Conservation (phyloP, 2,888 invertebrate genomes). For the Lycia hirtaria region DNA sequence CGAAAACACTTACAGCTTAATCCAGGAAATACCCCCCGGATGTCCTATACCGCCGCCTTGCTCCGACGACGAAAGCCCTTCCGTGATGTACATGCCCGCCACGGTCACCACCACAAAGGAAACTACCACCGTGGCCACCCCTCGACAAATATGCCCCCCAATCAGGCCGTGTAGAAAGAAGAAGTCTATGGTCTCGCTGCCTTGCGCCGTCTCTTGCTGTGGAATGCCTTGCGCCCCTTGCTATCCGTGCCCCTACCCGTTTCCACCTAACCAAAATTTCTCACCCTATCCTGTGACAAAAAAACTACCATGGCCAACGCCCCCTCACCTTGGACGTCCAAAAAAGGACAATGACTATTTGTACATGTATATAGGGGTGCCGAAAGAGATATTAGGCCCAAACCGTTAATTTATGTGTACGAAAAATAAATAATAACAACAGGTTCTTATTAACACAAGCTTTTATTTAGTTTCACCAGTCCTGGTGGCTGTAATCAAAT, state of each 20-base stretch:
- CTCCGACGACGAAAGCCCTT: slow-evolving; percentile 37
- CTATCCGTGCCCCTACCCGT: slow-evolving; percentile 18
- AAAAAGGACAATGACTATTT: slow-evolving; percentile 42
- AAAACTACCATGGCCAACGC: background rate
- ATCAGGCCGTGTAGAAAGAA: slow-evolving; percentile 19
- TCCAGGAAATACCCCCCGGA: slow-evolving; percentile 10
- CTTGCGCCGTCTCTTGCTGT: background rate
- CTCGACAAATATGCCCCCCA: slow-evolving; percentile 36
- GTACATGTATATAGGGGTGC: slow-evolving; percentile 64
- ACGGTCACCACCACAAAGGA: slow-evolving; percentile 17
- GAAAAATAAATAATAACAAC: no score
- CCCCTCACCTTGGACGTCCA: background rate
- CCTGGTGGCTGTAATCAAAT: no score
- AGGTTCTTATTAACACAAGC: no score
- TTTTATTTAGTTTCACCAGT: no score
- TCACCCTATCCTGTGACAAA: slow-evolving; percentile 9
- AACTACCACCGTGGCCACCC: slow-evolving; percentile 7
- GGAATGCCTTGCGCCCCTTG: background rate
- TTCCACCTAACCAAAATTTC: background rate
- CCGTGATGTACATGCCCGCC: slow-evolving; percentile 22
- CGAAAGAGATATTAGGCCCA: slow-evolving; percentile 47
- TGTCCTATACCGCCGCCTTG: slow-evolving; percentile 22
- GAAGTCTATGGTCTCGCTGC: slow-evolving; percentile 10
- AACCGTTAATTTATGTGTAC: background rate
- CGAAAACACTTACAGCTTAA: background rate